Evolutionary conservation across 2,797 vertebrate genomes (phyloP).

Genomic region (Galaxias olidus): DNA sequence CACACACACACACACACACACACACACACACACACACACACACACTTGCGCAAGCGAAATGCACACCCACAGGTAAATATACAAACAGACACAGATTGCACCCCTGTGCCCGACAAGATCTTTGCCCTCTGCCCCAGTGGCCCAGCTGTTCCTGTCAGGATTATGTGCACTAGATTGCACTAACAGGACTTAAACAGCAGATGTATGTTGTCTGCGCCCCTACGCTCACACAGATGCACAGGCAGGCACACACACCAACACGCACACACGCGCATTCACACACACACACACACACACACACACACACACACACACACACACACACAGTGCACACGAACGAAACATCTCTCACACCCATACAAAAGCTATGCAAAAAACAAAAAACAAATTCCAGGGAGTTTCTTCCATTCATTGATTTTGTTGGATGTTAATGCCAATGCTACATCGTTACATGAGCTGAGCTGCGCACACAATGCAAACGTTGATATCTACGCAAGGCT

Average conservation of each 20-base stretch:
- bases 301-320: no score
- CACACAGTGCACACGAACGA: no score
- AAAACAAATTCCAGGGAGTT: no score
- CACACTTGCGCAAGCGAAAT: neutral
- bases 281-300: neutral
- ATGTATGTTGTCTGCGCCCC: conserved; percentile 5
- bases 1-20: neutral
- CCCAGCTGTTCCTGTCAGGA: conserved; percentile 39
- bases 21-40: conserved; percentile 8
- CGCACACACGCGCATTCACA: neutral
- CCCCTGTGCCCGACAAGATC: no score
- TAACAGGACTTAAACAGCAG: conserved; percentile 45
- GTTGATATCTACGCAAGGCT: no score
- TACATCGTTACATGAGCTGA: no score
- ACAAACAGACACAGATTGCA: neutral
- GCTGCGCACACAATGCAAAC: no score
- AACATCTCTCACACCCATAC: no score
- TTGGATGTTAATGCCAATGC: no score
- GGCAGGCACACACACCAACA: conserved; percentile 3
- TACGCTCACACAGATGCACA: neutral
- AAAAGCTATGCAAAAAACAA: no score
- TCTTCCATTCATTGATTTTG: no score
- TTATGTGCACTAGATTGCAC: conserved; percentile 39
- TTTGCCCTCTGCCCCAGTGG: conserved; percentile 11
- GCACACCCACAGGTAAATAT: neutral